Percentiles rank a stretch among this genome's conserved stretches.
These are phyloP conservation scores for Alectoris magna DNA, from an alignment of 2,797 vertebrate genomes.

Conservation along the genomic window DNA sequence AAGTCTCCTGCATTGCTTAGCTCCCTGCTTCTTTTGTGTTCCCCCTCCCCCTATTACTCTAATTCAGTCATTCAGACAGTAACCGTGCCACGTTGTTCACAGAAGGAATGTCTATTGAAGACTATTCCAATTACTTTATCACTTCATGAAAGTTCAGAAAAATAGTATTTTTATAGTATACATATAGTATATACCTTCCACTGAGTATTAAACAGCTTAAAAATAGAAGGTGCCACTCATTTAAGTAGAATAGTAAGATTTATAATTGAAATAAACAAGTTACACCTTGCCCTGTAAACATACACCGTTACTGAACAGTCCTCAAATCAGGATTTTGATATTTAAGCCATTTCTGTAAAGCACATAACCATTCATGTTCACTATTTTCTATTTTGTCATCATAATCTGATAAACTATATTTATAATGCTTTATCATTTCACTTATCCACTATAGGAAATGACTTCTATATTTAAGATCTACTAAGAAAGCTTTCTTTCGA, in stretches of 20 bases:
- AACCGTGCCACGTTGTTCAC: no score
- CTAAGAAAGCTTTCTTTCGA: background rate
- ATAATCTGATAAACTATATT: background rate
- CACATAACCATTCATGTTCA: background rate
- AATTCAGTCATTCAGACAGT: background rate
- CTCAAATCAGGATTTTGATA: background rate
- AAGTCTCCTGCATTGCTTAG: no score
- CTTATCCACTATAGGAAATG: background rate
- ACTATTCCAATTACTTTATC: background rate
- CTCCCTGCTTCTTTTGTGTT: background rate
- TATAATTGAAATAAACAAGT: background rate
- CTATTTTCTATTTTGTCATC: background rate
- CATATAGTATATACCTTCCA: background rate
- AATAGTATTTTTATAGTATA: background rate
- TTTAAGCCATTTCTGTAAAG: background rate
- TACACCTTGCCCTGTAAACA: background rate
- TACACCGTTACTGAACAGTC: background rate
- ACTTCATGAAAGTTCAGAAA: background rate
- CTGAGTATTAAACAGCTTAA: background rate
- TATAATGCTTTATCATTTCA: no score
- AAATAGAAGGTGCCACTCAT: background rate
- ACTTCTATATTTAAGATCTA: background rate
- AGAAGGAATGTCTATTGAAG: background rate
- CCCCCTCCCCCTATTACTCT: background rate
- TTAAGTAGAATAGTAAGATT: background rate